Evolutionary conservation across 2,113 vertebrate species (phyloP), one percentile per base, ranked within the genome.

Genomic region (Sclerurus mexicanus): DNA sequence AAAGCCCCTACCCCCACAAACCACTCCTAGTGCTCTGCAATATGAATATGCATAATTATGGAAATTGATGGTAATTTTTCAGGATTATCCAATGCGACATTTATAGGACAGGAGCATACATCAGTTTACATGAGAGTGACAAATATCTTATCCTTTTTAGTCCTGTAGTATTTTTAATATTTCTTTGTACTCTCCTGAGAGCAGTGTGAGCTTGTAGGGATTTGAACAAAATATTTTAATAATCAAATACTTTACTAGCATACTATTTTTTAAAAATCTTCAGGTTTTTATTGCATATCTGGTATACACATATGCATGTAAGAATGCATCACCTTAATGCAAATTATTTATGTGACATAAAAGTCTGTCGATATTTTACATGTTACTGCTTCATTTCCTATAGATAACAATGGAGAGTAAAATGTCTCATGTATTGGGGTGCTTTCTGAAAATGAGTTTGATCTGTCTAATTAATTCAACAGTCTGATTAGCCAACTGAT

Each of bases 31-130:
- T 53, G 16, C 93, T 98, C 99, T 99, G 98, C 98, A 99, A 99
- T 99, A 98, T 98, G 98, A 99, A 99, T 99, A 99, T 99, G 98
- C 92, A 58, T 98, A 99, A 99, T 99, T 99, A 99, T 98, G 98
- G 98, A 98, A 97, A 98, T 98, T 98, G 96, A 98, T 97, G 97
- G 98, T 99, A 98, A 99, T 99, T 99, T 99, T 98, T 98, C 98
- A 98, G 97, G 97, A 97, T 99, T 99, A 99, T 99, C 97, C 89
- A 91, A 98, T 98, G 98, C 99, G 98, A 99, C 98, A 95, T 99
- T 99, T 99, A 98, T 98, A 98, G 98, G 98, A 98, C 98, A 98
- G 97, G 86, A 95, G 96, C 98, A 99, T 98, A 98, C 94, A 98
- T 99, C 98, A 98, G 87, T 97, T 98, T 98, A 98, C 98, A 98